These are phyloP conservation scores for Melangyna quadrimaculata DNA, from an alignment of 2,888 invertebrate genomes.

Conservation along the genomic window DNA sequence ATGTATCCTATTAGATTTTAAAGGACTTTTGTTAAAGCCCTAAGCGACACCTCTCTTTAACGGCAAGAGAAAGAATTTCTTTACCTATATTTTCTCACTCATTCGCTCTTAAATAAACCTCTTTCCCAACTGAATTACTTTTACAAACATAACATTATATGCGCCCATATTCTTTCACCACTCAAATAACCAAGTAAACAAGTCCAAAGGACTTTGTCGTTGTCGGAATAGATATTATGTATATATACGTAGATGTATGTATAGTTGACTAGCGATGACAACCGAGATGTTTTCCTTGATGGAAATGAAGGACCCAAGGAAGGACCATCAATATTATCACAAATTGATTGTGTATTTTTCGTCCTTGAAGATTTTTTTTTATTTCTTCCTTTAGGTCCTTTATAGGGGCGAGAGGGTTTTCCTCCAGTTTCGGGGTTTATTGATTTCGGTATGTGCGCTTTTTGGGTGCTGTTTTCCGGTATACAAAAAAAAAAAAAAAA, in stretches of 20 bases:
- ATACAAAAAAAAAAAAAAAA: not conserved
- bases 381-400: not conserved
- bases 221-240: too few species aligned
- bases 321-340: slow-evolving; percentile 38
- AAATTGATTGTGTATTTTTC: slow-evolving; percentile 42
- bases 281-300: slow-evolving; percentile 1
- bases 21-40: not conserved
- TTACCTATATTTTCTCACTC: not conserved
- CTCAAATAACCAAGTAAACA: not conserved
- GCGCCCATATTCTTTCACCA: not conserved
- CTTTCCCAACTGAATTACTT: not conserved
- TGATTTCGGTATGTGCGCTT: not conserved
- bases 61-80: not conserved
- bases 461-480: not conserved
- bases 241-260: not conserved
- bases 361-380: slow-evolving; percentile 21
- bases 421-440: not conserved
- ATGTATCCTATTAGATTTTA: not conserved
- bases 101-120: slow-evolving; percentile 17
- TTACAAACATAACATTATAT: not conserved
- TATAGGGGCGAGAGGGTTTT: not conserved
- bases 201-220: not conserved
- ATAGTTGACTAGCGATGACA: not conserved
- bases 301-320: not conserved
- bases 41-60: not conserved